These are phyloP conservation scores for Desoria tigrina DNA, from an alignment of 2,888 invertebrate genomes.

Conservation along the genomic window DNA sequence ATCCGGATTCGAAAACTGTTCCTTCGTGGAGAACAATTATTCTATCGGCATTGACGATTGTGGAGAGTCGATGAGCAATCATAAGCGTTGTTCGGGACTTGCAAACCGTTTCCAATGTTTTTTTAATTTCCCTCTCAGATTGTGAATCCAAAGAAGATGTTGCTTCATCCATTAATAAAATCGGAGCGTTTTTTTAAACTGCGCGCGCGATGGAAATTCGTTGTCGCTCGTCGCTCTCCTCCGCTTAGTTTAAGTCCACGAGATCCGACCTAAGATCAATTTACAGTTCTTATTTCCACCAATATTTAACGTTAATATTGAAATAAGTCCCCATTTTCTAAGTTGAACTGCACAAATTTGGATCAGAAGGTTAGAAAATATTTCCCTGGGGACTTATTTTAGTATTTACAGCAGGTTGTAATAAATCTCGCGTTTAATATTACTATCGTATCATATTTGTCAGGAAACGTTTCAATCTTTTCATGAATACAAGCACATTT, in stretches of 20 bases:
- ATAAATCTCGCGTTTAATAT: too few relatives aligned
- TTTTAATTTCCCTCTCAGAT: conserved; percentile 83
- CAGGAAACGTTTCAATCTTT: too few relatives aligned
- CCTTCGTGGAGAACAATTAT: conserved; percentile 90
- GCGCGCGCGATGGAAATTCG: conserved; percentile 94
- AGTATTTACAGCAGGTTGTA: too few relatives aligned
- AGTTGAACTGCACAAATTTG: too few relatives aligned
- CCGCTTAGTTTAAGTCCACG: conserved; percentile 91
- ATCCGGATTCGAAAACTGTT: conserved; percentile 84
- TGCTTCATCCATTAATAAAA: conserved; percentile 91
- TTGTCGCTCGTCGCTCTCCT: conserved; percentile 96
- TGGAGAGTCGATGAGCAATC: conserved; percentile 90
- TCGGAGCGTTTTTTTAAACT: conserved; percentile 82
- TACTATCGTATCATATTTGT: too few relatives aligned
- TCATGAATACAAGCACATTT: too few relatives aligned
- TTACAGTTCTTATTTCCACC: too few relatives aligned
- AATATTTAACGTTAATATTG: too few relatives aligned
- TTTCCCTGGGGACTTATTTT: too few relatives aligned
- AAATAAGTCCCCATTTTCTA: too few relatives aligned
- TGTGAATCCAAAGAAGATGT: conserved; percentile 92
- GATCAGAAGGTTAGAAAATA: too few relatives aligned
- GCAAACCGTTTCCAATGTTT: conserved; percentile 74
- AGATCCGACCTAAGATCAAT: conserved; percentile 92
- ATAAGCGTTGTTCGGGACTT: conserved; percentile 86
- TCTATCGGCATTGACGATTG: conserved; percentile 89